Percentiles rank a stretch among this genome's conserved stretches.
Evolutionary conservation across 2,113 vertebrate species (phyloP).

Genomic region (Cheirogaleus medius): DNA sequence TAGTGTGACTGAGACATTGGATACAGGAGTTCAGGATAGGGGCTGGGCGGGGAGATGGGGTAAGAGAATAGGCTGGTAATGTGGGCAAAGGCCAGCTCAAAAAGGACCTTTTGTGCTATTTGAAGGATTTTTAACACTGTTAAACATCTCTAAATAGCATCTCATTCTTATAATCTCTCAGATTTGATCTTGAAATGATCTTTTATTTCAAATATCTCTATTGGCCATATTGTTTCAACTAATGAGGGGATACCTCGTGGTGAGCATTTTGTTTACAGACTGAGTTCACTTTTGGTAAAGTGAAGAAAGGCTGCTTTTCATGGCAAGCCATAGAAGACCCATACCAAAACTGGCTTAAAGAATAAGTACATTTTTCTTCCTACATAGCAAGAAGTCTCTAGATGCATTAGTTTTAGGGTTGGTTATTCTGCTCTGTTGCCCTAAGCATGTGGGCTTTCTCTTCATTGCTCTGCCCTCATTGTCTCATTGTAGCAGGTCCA

Average conservation of each 20-base stretch:
- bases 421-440: not conserved
- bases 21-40: too few relatives aligned
- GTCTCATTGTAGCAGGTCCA: not conserved
- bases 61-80: not conserved
- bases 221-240: constrained; percentile 14
- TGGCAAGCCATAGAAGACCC: not conserved
- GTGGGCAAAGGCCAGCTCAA: not conserved
- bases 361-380: not conserved
- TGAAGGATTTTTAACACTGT: not conserved
- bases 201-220: constrained; percentile 32
- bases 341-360: not conserved
- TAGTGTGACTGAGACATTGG: not conserved
- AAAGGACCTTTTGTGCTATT: not conserved
- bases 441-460: not conserved
- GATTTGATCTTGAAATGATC: not conserved
- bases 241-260: not conserved
- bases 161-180: constrained; percentile 38
- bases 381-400: not conserved
- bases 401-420: not conserved
- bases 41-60: not conserved
- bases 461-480: not conserved
- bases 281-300: constrained; percentile 21
- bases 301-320: not conserved
- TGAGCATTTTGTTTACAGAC: constrained; percentile 30
- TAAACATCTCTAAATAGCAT: constrained; percentile 36